Evolutionary conservation across 2,797 vertebrate species (phyloP).

Genomic region (Anisognathus igniventris): DNA sequence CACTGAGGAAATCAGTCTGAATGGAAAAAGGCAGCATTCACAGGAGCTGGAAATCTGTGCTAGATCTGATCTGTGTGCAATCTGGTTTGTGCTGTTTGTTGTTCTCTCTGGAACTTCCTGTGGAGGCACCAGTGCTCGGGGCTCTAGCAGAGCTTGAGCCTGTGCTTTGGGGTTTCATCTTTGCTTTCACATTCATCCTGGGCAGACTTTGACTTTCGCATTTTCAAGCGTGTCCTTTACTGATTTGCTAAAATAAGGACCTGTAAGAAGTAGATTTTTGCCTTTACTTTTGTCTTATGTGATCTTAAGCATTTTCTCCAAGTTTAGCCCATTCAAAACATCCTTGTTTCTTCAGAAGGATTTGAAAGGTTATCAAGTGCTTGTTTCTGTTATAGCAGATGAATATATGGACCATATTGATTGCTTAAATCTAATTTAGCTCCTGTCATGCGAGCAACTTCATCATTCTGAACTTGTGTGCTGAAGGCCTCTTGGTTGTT

Average conservation of each 20-base stretch:
- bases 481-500: neutral
- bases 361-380: neutral
- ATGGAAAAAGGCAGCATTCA: neutral
- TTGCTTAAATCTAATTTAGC: neutral
- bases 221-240: neutral
- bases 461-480: neutral
- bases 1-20: neutral
- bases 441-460: neutral
- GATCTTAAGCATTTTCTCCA: neutral
- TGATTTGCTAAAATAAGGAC: neutral
- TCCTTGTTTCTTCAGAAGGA: neutral
- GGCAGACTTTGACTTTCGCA: neutral
- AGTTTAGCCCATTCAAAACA: neutral
- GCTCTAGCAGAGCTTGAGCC: neutral
- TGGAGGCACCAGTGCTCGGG: neutral
- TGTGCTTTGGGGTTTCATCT: neutral
- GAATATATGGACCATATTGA: neutral
- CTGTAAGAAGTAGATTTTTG: neutral
- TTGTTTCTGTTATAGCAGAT: neutral
- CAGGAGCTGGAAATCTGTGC: neutral
- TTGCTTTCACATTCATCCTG: neutral
- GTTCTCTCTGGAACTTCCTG: neutral
- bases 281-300: neutral
- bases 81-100: neutral
- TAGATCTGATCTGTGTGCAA: rapidly evolving